phyloP scores from a whole-genome alignment of 2,797 vertebrate species.

The Pteronotus mesoamericanus region DNA sequence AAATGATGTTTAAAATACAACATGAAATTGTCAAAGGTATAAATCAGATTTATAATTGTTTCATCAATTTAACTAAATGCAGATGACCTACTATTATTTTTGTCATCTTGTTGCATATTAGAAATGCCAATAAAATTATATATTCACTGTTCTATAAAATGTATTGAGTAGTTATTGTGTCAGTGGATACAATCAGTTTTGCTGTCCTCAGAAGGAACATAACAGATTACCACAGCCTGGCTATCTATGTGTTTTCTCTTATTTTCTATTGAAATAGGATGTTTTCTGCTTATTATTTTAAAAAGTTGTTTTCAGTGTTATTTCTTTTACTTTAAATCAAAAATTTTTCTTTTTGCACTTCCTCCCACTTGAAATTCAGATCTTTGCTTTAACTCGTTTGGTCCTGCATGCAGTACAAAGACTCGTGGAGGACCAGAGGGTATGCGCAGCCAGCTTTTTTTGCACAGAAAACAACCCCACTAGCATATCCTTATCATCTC shows the following conservation, averaged over 20 bases:
- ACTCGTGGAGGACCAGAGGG: neutral
- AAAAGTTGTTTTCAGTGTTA: neutral
- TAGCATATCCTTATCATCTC: neutral
- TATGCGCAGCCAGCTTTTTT: neutral
- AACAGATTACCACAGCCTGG: neutral
- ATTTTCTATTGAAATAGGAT: neutral
- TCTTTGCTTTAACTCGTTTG: neutral
- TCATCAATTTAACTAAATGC: neutral
- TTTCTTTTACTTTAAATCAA: neutral
- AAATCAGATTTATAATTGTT: neutral
- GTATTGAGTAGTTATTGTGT: neutral
- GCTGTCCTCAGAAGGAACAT: neutral
- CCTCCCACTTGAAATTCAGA: neutral
- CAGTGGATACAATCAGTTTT: neutral
- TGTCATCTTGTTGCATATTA: neutral
- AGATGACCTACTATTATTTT: neutral
- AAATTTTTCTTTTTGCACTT: neutral
- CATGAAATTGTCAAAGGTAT: neutral
- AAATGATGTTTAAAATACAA: conserved; percentile 26
- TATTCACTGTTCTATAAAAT: neutral
- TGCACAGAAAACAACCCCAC: neutral
- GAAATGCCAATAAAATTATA: neutral
- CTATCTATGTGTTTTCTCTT: neutral
- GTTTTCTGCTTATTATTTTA: neutral
- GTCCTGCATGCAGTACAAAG: neutral